phyloP scores from a whole-genome alignment of 2,797 vertebrate species.

The Melanotaenia nigrans region DNA sequence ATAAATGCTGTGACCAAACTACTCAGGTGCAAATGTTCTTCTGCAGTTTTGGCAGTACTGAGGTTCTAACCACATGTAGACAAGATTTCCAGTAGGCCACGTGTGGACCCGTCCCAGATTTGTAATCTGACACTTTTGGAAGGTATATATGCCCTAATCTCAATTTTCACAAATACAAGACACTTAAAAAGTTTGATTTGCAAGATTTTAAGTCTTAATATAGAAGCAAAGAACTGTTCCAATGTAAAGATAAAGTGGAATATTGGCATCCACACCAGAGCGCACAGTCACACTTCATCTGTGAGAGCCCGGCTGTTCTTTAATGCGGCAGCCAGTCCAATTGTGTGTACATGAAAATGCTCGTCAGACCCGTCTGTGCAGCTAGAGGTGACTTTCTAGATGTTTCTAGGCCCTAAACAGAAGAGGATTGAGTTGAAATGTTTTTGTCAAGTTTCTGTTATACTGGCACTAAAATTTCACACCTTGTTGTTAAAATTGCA shows the following conservation, averaged over 20 bases:
- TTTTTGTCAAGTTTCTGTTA: background rate
- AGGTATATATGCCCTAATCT: background rate
- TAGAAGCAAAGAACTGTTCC: background rate
- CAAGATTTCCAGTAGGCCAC: background rate
- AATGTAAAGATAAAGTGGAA: background rate
- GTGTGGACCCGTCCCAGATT: background rate
- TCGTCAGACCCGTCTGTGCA: background rate
- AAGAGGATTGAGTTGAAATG: background rate
- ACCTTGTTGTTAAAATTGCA: background rate
- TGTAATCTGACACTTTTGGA: background rate
- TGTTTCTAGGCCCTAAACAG: background rate
- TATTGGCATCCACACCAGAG: background rate
- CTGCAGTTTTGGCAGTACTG: background rate
- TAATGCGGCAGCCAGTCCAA: background rate
- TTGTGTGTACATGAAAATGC: background rate
- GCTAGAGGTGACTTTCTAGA: background rate
- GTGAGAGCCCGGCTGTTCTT: background rate
- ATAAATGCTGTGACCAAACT: background rate
- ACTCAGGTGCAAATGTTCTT: background rate
- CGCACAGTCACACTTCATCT: conserved; percentile 7
- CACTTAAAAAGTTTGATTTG: background rate
- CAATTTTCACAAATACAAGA: background rate
- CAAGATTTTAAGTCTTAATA: background rate
- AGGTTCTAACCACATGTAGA: background rate
- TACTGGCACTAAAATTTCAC: background rate